Evolutionary conservation across 2,113 vertebrate genomes (phyloP), one percentile per base, ranked within the genome.

Genomic region (Rhynchopsitta pachyrhyncha): DNA sequence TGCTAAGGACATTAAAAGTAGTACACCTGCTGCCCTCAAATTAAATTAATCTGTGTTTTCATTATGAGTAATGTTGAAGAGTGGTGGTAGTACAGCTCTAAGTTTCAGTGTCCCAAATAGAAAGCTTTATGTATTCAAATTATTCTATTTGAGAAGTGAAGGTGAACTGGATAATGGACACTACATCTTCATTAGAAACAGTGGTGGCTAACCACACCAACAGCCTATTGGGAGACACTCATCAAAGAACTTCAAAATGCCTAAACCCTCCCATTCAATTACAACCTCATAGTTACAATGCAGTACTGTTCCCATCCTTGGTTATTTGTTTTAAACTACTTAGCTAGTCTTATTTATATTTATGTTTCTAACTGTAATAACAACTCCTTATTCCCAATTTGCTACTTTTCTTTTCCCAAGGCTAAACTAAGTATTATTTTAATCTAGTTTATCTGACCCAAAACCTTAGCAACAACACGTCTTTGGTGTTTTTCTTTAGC

Each of bases 381-480:
- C 70, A 88, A 78, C 50, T 92, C 60, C 82, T 92, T 84, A 84
- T 96, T 94, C 69, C 74, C 66, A 55, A 7, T 82, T 87, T 91
- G 33, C 60, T 93, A 63, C 31, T 93, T 84, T 55, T 86, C 39
- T 93, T 86, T 86, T 84, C 81, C 50, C 74, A 85, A 70, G 17
- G 50, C 60, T 75, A 55, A 92, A 89, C 35, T 23, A 77, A 79
- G 63, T 84, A 63, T 52, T 78, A 33, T 94, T 96, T 94, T 82
- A 84, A 78, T 79, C 23, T 79, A 85, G 11, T 0, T 87, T 89
- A 71, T 94, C 25, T 94, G 66, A 92, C 81, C 69, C 55, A 92
- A 91, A 91, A 62, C n/a, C 14, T 83, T 81, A 84, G 37, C 37
- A 84, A 57, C 7, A 86, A 10, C 22, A 69, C 33, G 16, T 55